phyloP scores from a whole-genome alignment of 37 sponge, comb jelly and placozoan species.

The Oscarella lobularis region DNA sequence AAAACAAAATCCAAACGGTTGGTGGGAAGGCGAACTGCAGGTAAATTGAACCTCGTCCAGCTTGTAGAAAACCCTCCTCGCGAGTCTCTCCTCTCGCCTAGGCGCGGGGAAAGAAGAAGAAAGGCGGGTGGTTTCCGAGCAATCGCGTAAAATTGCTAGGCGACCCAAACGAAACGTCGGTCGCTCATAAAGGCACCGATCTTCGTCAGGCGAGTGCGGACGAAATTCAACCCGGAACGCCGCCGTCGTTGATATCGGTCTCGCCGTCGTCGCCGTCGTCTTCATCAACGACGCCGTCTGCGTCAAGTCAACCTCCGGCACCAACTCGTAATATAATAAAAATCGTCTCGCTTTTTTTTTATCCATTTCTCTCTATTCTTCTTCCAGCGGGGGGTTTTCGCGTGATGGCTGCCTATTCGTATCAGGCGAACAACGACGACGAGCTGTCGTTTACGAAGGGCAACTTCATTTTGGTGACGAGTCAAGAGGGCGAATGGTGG shows the following conservation, averaged over 20 bases:
- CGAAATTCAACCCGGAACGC: too few species aligned
- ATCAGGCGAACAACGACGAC: slow-evolving; percentile 40
- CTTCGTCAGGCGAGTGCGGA: not conserved
- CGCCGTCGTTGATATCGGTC: too few species aligned
- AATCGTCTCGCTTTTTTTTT: too few species aligned
- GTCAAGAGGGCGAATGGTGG: slow-evolving; percentile 73
- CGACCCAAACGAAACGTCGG: not conserved
- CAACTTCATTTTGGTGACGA: slow-evolving; percentile 54
- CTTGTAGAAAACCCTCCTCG: not conserved
- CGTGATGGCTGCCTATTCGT: slow-evolving; percentile 14
- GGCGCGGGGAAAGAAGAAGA: slow-evolving; percentile 40
- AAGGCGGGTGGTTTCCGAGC: slow-evolving; percentile 64
- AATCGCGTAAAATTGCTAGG: slow-evolving; percentile 43
- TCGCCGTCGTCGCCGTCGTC: too few species aligned
- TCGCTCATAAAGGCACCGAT: not conserved
- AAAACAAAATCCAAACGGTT: slow-evolving; percentile 43
- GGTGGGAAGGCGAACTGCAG: slow-evolving; percentile 85
- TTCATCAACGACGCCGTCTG: too few species aligned
- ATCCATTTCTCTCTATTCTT: not conserved
- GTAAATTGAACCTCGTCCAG: not conserved
- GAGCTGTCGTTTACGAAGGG: slow-evolving; percentile 82
- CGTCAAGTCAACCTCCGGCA: too few species aligned
- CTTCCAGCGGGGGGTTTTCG: not conserved
- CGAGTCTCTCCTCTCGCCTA: not conserved
- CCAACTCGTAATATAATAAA: too few species aligned